A percentile compares a stretch with the other conserved stretches of the same genome.
phyloP scores from a whole-genome alignment of 2,797 vertebrate species.

The Trichosurus vulpecula region DNA sequence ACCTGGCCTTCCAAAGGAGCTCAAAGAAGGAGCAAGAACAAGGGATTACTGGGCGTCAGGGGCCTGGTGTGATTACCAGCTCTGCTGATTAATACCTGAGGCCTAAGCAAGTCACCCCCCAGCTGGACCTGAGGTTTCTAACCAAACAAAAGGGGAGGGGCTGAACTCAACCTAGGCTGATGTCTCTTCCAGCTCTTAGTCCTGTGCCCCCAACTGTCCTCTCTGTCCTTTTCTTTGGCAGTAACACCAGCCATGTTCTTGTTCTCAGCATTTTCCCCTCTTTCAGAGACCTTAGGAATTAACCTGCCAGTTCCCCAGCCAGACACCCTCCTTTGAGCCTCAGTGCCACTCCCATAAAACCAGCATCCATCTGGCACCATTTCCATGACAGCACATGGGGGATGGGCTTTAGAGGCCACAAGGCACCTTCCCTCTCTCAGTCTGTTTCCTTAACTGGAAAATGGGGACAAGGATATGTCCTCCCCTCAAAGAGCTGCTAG shows the following conservation, averaged over 20 bases:
- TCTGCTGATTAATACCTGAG: slow-evolving; percentile 9
- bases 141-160: slow-evolving; percentile 24
- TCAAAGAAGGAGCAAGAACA: not conserved
- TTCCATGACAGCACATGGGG: not conserved
- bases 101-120: slow-evolving; percentile 27
- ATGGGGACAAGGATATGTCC: not conserved
- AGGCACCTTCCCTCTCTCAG: not conserved
- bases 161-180: not conserved
- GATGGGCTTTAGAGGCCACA: not conserved
- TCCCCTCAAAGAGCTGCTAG: too few species aligned
- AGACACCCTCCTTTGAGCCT: not conserved
- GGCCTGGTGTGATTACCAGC: slow-evolving; percentile 8
- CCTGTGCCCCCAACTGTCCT: not conserved
- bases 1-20: not conserved
- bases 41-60: not conserved
- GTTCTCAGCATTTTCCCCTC: not conserved
- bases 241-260: not conserved
- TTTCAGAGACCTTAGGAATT: not conserved
- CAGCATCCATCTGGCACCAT: not conserved
- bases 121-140: slow-evolving; percentile 40
- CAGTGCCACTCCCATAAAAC: not conserved
- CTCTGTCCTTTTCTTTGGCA: not conserved
- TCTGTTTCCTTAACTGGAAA: not conserved
- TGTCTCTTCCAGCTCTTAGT: not conserved
- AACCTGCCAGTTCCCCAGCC: not conserved